A percentile compares a stretch with the other conserved stretches of the same genome.
phyloP scores from a whole-genome alignment of 23 tunicate species.

The Styela clava region DNA sequence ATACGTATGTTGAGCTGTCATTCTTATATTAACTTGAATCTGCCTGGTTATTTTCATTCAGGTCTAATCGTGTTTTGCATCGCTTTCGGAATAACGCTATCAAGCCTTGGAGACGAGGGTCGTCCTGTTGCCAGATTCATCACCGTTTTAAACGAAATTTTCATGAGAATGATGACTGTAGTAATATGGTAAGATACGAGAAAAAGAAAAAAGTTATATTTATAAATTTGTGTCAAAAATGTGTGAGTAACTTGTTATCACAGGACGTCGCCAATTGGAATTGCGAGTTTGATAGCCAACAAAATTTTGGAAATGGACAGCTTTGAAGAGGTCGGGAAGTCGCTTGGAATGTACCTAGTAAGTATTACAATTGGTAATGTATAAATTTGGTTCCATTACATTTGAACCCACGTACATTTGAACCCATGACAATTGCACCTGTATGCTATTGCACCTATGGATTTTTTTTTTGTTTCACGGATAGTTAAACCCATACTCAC shows the following conservation, averaged over 20 bases:
- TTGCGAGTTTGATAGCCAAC: slow-evolving; percentile 74
- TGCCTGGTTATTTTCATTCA: no score
- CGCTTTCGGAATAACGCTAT: slow-evolving; percentile 68
- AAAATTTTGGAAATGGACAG: slow-evolving; percentile 59
- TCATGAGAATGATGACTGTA: slow-evolving; percentile 74
- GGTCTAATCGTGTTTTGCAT: slow-evolving; percentile 63
- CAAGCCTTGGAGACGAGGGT: slow-evolving; percentile 52
- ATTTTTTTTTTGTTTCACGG: no score
- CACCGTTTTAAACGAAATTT: slow-evolving; percentile 45
- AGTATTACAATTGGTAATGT: no score
- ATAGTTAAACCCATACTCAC: no score
- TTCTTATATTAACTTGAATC: no score
- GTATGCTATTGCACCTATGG: no score
- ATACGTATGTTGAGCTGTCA: no score
- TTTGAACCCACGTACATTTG: no score
- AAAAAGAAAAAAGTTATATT: neutral
- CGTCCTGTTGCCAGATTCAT: slow-evolving; percentile 48
- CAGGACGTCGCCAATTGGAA: slow-evolving; percentile 90
- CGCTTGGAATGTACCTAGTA: slow-evolving; percentile 80
- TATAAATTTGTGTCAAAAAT: no score
- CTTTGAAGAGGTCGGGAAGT: slow-evolving; percentile 22
- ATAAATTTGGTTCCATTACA: no score
- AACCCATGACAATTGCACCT: no score
- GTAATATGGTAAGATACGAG: slow-evolving; percentile 62
- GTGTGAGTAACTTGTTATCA: no score